Percentiles rank a stretch among this genome's conserved stretches.
Conservation (phyloP, 2,113 vertebrate genomes). For the Bos taurus region DNA sequence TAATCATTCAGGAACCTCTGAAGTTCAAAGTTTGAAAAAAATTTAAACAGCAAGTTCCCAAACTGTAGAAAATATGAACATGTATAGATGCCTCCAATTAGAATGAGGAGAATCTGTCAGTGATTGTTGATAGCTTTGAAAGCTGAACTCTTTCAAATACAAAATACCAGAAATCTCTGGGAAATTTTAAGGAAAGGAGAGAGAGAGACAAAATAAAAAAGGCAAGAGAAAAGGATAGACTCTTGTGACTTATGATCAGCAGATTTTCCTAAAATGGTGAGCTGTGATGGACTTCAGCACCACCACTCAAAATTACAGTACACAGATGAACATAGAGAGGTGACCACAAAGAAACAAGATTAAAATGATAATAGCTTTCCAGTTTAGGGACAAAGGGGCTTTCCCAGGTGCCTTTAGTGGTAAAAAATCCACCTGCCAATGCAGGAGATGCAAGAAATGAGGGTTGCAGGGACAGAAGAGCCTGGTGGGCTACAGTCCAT, state of each 20-base stretch:
- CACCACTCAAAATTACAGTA: neutral
- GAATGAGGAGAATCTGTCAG: neutral
- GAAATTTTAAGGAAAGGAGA: neutral
- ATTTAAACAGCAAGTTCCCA: neutral
- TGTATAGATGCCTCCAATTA: neutral
- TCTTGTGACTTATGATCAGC: neutral
- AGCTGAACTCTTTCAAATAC: neutral
- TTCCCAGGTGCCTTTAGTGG: neutral
- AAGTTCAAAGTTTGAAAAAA: neutral
- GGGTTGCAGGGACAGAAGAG: neutral
- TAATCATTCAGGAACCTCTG: neutral
- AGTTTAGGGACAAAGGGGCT: neutral
- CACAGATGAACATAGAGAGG: neutral
- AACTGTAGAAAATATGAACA: neutral
- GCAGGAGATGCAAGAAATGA: neutral
- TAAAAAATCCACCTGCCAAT: neutral
- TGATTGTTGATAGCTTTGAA: neutral
- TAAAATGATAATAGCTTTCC: neutral
- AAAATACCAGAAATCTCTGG: neutral
- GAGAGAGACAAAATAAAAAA: neutral
- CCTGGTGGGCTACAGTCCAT: neutral
- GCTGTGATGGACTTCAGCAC: neutral
- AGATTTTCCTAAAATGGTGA: neutral
- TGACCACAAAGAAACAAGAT: neutral
- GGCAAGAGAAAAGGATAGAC: neutral